phyloP scores from a whole-genome alignment of 2,888 invertebrate genomes.

The Acronicta aceris region DNA sequence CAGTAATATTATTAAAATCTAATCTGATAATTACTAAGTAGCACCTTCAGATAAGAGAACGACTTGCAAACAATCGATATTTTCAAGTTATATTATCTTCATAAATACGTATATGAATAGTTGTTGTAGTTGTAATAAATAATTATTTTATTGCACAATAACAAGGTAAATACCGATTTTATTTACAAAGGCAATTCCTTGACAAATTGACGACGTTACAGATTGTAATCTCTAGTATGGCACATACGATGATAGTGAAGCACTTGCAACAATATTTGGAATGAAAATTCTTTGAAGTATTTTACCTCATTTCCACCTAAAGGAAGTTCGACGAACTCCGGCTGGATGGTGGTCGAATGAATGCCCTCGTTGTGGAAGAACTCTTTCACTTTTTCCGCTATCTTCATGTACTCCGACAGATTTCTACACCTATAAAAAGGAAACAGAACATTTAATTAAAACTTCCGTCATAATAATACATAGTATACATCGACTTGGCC shows the following conservation, averaged over 20 bases:
- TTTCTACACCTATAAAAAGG: conserved; percentile 93
- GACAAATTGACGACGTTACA: conserved; percentile 14
- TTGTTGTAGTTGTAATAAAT: conserved; percentile 15
- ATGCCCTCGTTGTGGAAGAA: conserved; percentile 99
- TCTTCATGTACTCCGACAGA: conserved; percentile 98
- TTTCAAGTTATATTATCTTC: conserved; percentile 17
- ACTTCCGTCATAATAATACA: background rate
- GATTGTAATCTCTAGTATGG: conserved; percentile 7
- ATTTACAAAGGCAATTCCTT: conserved; percentile 5
- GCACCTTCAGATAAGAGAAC: conserved; percentile 32
- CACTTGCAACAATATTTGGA: background rate
- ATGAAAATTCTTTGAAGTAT: background rate
- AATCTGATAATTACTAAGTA: conserved; percentile 31
- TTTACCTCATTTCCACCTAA: conserved; percentile 83
- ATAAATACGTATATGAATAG: conserved; percentile 25
- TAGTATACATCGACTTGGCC: background rate
- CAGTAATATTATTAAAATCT: conserved; percentile 36
- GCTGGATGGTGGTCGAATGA: conserved; percentile 99
- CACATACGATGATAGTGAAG: background rate
- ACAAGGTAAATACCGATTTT: conserved; percentile 12
- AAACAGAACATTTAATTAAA: background rate
- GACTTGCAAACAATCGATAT: conserved; percentile 36
- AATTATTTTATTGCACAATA: conserved; percentile 10
- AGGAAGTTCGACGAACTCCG: conserved; percentile 97
- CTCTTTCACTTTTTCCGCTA: conserved; percentile 98